These are phyloP conservation scores for Patiria miniata DNA, from an alignment of 35 echinoderm and acorn worm genomes.

Conservation along the genomic window DNA sequence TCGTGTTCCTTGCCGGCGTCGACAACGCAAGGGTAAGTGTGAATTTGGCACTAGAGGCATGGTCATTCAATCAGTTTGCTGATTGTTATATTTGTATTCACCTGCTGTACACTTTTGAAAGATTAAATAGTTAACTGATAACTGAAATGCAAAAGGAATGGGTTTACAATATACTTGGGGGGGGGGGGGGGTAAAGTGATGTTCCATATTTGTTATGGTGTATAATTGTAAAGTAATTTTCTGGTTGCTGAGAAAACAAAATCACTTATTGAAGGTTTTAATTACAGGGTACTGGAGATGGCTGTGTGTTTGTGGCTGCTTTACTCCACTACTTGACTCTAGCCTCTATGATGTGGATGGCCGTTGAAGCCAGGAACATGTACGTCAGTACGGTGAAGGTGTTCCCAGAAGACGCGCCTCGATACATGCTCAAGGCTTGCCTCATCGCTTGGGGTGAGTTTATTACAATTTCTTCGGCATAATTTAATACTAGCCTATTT, in stretches of 20 bases:
- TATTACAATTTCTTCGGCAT: neutral
- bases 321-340: conserved; percentile 56
- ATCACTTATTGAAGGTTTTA: neutral
- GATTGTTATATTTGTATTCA: no score
- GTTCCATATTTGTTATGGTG: no score
- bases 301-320: conserved; percentile 49
- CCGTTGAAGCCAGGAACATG: conserved; percentile 58
- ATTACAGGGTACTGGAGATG: neutral
- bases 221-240: no score
- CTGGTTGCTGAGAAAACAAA: neutral
- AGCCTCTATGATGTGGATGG: conserved; percentile 61
- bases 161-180: no score
- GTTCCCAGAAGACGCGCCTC: conserved; percentile 34
- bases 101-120: neutral
- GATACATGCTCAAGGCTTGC: conserved; percentile 44
- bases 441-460: conserved; percentile 59
- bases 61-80: neutral
- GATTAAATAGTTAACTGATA: neutral
- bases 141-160: neutral
- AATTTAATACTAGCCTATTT: neutral
- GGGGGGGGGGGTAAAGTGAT: no score
- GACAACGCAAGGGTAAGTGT: conserved; percentile 20
- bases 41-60: neutral
- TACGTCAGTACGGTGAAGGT: conserved; percentile 54
- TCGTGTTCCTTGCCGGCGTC: conserved; percentile 60